Percentiles rank a stretch among this genome's conserved stretches.
Evolutionary conservation across 2,888 invertebrate species (phyloP).

Genomic region (Pristionchus maxplancki): DNA sequence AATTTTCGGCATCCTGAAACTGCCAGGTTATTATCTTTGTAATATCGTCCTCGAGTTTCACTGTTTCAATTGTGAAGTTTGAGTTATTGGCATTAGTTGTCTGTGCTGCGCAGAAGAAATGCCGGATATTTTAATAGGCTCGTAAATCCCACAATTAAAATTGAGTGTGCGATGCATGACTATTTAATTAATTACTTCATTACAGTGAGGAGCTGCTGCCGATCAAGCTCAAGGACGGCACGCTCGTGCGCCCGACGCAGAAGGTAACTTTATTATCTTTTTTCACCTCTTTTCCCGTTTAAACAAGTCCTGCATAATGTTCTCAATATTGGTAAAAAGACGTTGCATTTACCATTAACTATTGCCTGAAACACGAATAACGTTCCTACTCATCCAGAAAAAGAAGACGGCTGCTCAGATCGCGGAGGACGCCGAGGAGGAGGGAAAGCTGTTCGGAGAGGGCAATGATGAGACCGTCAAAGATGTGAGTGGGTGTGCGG

Average conservation of each 20-base stretch:
- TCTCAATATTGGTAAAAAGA: no score
- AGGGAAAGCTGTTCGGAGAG: constrained; percentile 54
- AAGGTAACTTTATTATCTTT: constrained; percentile 51
- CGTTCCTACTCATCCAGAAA: neutral
- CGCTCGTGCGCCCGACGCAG: constrained; percentile 63
- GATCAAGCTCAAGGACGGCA: constrained; percentile 72
- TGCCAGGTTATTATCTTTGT: neutral
- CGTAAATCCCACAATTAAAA: no score
- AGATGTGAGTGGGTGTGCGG: constrained; percentile 40
- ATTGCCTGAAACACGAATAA: no score
- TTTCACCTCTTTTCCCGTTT: no score
- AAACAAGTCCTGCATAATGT: no score
- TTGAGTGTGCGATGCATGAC: no score
- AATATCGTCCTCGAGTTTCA: neutral
- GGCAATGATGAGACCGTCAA: constrained; percentile 56
- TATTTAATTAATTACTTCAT: no score
- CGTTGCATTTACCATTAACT: no score
- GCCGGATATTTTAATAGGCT: no score
- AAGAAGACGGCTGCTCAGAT: constrained; percentile 1
- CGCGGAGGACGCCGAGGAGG: constrained; percentile 56
- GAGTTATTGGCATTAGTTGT: no score
- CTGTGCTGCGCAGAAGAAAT: no score
- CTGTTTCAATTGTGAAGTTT: neutral
- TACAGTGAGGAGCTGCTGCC: constrained; percentile 66
- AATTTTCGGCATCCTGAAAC: neutral